Conservation (phyloP, 2,888 invertebrate species). For the Cremastinae sp. region DNA sequence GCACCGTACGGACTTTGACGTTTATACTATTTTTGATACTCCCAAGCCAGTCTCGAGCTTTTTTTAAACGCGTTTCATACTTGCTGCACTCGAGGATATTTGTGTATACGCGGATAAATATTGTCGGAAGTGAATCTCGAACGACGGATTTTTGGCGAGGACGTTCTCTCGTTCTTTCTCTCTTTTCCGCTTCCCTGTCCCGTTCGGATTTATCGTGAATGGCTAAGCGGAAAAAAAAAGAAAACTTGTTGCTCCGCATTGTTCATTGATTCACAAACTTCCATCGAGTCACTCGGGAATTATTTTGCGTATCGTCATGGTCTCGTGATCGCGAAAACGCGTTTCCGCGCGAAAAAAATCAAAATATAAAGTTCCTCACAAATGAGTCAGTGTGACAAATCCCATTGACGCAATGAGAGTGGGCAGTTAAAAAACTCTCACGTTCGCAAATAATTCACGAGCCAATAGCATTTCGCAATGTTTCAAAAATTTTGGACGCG, state of each 20-base stretch:
- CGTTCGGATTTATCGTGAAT: conserved; percentile 42
- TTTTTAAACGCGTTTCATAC: conserved; percentile 27
- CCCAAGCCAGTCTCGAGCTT: conserved; percentile 37
- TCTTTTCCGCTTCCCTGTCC: not conserved
- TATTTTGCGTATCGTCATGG: too few species aligned
- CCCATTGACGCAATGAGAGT: too few species aligned
- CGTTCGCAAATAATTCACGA: too few species aligned
- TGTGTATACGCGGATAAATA: conserved; percentile 37
- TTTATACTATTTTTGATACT: conserved; percentile 33
- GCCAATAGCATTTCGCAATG: too few species aligned
- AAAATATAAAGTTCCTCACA: too few species aligned
- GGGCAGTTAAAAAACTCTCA: too few species aligned
- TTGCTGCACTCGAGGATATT: not conserved
- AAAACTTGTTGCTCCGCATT: too few species aligned
- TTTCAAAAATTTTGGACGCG: too few species aligned
- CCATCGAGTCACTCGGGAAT: too few species aligned
- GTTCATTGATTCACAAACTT: too few species aligned
- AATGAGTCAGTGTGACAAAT: too few species aligned
- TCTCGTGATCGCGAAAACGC: not conserved
- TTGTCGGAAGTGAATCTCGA: conserved; percentile 47
- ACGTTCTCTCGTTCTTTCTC: conserved; percentile 16
- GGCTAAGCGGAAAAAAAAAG: conserved; percentile 21
- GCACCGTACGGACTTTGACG: conserved; percentile 7
- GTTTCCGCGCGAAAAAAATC: not conserved
- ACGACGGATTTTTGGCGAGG: conserved; percentile 47